These are phyloP conservation scores for Melanaphis sacchari DNA, from an alignment of 1,140 invertebrate genomes.

Conservation along the genomic window DNA sequence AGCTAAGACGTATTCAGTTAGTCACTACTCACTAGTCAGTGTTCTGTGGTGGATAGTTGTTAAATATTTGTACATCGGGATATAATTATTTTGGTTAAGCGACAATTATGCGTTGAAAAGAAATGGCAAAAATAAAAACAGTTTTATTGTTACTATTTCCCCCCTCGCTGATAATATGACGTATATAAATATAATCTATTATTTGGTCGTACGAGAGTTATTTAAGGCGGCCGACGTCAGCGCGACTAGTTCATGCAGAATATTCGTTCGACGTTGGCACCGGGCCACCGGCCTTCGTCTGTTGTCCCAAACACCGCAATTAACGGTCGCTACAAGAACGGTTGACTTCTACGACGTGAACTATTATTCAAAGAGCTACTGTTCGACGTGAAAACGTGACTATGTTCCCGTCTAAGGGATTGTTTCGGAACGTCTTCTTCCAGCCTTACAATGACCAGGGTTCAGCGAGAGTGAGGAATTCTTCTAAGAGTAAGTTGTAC, in stretches of 20 bases:
- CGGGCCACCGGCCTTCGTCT: not conserved
- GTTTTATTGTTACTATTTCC: not conserved
- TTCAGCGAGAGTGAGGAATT: not conserved
- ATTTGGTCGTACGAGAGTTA: not conserved
- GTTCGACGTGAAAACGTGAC: not conserved
- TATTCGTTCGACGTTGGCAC: not conserved
- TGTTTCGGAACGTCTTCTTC: slow-evolving; percentile 30
- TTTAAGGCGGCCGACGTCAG: not conserved
- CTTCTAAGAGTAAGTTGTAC: slow-evolving; percentile 5
- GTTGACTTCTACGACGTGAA: not conserved
- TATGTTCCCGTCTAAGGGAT: slow-evolving; percentile 26
- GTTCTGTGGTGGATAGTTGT: too few relatives aligned
- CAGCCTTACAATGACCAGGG: slow-evolving; percentile 33
- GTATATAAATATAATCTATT: not conserved
- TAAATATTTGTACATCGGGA: too few relatives aligned
- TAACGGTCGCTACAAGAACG: not conserved
- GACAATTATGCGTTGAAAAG: not conserved
- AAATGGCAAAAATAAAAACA: not conserved
- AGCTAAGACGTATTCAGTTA: too few relatives aligned
- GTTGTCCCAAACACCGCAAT: not conserved
- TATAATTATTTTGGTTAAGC: too few relatives aligned
- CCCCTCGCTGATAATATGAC: not conserved
- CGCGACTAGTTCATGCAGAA: not conserved
- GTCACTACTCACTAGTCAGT: too few relatives aligned
- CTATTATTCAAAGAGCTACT: not conserved